phyloP scores from a whole-genome alignment of 1,140 invertebrate species.

The Drosophila sturtevanti region DNA sequence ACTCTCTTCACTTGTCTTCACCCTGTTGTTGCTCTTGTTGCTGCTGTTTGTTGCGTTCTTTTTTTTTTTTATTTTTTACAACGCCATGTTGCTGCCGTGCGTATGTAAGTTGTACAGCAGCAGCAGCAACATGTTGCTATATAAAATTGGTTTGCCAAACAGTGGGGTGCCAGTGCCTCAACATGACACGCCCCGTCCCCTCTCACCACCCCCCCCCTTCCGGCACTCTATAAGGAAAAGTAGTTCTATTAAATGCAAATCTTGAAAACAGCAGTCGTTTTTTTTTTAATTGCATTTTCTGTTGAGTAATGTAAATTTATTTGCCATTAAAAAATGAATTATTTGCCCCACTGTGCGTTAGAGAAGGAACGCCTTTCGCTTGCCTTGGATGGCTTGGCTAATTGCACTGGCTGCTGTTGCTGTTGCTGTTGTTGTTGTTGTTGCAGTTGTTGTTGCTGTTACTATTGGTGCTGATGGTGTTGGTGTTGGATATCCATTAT shows the following conservation, averaged over 20 bases:
- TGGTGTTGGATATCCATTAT: constrained; percentile 66
- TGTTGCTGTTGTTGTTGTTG: constrained; percentile 6
- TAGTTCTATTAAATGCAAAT: constrained; percentile 75
- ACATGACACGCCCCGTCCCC: not conserved
- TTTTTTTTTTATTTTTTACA: constrained; percentile 21
- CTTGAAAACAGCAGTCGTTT: constrained; percentile 35
- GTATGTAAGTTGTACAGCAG: constrained; percentile 15
- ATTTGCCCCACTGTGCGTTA: constrained; percentile 53
- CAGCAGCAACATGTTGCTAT: constrained; percentile 1
- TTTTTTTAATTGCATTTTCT: constrained; percentile 64
- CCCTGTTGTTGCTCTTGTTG: not conserved
- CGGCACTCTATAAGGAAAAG: constrained; percentile 12
- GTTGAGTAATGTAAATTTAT: constrained; percentile 51
- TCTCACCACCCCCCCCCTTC: not conserved
- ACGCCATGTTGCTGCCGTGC: constrained; percentile 31
- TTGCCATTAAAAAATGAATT: constrained; percentile 52
- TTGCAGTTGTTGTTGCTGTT: constrained; percentile 4
- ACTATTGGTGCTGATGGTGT: constrained; percentile 9
- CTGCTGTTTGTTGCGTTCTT: not conserved
- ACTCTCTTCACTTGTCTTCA: too few relatives aligned
- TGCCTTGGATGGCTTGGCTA: constrained; percentile 62
- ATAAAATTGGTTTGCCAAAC: constrained; percentile 33
- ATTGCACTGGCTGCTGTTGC: constrained; percentile 49
- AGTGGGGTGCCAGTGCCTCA: not conserved
- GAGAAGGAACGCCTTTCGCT: constrained; percentile 52